These are phyloP conservation scores for Cygnus atratus DNA, from an alignment of 2,113 vertebrate genomes.

Conservation along the genomic window DNA sequence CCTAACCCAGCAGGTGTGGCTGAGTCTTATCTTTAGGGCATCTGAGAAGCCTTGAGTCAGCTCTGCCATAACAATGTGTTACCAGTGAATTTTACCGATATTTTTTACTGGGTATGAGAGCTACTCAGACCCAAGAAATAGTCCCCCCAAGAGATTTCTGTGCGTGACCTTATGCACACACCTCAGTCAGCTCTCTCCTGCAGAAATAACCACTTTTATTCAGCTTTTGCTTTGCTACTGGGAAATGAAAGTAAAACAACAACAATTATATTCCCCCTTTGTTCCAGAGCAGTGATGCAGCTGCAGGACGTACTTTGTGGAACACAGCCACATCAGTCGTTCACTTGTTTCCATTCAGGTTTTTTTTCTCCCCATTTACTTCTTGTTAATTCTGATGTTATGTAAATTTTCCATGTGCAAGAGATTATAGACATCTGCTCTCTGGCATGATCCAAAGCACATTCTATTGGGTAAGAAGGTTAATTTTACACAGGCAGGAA, in stretches of 20 bases:
- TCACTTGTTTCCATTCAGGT: conserved; percentile 48
- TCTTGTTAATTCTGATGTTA: conserved; percentile 60
- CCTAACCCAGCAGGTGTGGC: neutral
- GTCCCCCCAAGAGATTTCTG: neutral
- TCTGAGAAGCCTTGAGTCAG: neutral
- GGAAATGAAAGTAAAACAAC: conserved; percentile 47
- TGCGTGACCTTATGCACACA: neutral
- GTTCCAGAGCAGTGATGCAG: conserved; percentile 51
- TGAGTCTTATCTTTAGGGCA: neutral
- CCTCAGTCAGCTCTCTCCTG: neutral
- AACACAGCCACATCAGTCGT: conserved; percentile 14
- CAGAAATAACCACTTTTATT: conserved; percentile 12
- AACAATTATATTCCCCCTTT: conserved; percentile 48
- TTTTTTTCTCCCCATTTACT: neutral
- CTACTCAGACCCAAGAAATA: neutral
- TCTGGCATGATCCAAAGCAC: neutral
- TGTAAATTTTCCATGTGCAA: conserved; percentile 45
- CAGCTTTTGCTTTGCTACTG: conserved; percentile 4
- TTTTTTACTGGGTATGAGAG: neutral
- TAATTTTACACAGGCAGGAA: conserved; percentile 18
- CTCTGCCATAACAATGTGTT: neutral
- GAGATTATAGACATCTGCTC: conserved; percentile 61
- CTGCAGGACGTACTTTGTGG: conserved; percentile 33
- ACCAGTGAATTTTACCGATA: neutral
- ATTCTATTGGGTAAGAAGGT: conserved; percentile 10